Evolutionary conservation across 2,888 invertebrate species (phyloP).

Genomic region (Agriopis marginaria): DNA sequence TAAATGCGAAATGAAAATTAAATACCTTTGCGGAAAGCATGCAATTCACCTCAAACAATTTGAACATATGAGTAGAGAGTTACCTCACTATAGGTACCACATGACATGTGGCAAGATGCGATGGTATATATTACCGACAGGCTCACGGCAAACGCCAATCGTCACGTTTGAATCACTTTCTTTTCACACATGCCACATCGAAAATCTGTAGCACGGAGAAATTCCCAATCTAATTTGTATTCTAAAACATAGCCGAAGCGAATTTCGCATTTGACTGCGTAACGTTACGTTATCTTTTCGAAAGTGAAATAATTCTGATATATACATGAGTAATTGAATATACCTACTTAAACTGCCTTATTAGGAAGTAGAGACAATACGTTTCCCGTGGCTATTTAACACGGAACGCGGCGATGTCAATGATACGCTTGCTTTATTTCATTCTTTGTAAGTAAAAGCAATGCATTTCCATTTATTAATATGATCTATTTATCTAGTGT

Average conservation of each 20-base stretch:
- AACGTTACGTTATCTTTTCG: constrained; percentile 62
- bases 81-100: constrained; percentile 6
- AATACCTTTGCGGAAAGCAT: constrained; percentile 49
- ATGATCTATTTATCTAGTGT: too few relatives aligned
- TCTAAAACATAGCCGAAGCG: constrained; percentile 64
- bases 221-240: constrained; percentile 78
- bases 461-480: constrained; percentile 11
- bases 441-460: constrained; percentile 27
- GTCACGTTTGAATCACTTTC: constrained; percentile 69
- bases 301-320: constrained; percentile 59
- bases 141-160: constrained; percentile 51
- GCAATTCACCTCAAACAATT: constrained; percentile 16
- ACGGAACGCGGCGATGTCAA: constrained; percentile 6
- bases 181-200: constrained; percentile 67
- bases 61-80: background rate
- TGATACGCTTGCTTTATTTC: constrained; percentile 4
- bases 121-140: constrained; percentile 28
- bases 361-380: constrained; percentile 30
- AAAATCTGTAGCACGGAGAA: constrained; percentile 77
- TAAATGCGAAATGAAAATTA: constrained; percentile 47
- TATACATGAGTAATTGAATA: constrained; percentile 33
- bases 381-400: background rate
- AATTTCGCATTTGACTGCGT: constrained; percentile 70
- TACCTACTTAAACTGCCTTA: constrained; percentile 3
- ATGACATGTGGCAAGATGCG: background rate